These are phyloP conservation scores for Amblyjoppa fuscipennis DNA, from an alignment of 2,888 invertebrate genomes.

Conservation along the genomic window DNA sequence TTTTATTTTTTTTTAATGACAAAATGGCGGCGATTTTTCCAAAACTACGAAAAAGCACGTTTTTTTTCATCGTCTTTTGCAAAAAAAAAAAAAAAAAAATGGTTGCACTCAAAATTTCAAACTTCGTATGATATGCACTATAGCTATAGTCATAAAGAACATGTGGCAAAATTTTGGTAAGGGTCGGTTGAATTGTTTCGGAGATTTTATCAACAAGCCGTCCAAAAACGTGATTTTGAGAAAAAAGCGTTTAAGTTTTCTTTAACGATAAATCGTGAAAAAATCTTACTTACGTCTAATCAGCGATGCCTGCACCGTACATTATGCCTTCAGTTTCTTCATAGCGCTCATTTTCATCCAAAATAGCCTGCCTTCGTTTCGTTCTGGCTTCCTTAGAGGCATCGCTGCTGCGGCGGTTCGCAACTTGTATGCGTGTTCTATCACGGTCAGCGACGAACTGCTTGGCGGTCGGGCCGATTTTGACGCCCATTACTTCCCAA, in stretches of 20 bases:
- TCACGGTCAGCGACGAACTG: too few species aligned
- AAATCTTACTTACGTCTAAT: too few species aligned
- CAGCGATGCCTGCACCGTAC: too few species aligned
- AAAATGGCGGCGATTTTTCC: too few species aligned
- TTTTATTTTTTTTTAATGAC: too few species aligned
- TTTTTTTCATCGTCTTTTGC: slow-evolving; percentile 53
- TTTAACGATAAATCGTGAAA: background rate
- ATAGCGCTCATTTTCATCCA: too few species aligned
- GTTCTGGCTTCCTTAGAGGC: too few species aligned
- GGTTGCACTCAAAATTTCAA: slow-evolving; percentile 61
- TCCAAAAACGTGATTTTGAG: background rate
- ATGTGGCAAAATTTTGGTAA: slow-evolving; percentile 65
- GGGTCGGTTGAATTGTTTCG: slow-evolving; percentile 54
- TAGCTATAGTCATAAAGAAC: slow-evolving; percentile 62
- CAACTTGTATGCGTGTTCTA: slow-evolving; percentile 10
- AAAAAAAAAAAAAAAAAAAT: slow-evolving; percentile 61
- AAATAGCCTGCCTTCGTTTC: too few species aligned
- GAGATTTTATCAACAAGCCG: slow-evolving; percentile 43
- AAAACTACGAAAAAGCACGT: slow-evolving; percentile 52
- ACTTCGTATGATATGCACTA: slow-evolving; percentile 49
- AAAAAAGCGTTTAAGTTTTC: background rate
- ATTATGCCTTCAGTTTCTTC: too few species aligned
- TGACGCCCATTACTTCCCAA: too few species aligned
- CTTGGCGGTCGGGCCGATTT: too few species aligned
- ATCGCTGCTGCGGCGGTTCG: slow-evolving; percentile 62